phyloP scores from a whole-genome alignment of 2,888 invertebrate species.

The Hydropsyche betteni region DNA sequence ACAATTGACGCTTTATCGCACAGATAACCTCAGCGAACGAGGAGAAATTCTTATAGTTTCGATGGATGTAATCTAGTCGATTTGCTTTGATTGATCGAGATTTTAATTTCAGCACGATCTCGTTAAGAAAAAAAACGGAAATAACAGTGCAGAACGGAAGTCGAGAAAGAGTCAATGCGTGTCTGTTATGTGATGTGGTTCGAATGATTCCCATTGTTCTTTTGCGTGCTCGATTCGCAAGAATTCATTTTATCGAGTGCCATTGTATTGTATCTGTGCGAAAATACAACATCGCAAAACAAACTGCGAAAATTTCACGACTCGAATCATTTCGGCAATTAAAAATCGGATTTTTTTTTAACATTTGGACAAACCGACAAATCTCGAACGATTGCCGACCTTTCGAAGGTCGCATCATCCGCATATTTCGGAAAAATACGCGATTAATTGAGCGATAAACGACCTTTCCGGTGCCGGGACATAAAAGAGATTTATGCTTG shows the following conservation, averaged over 20 bases:
- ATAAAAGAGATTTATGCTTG: neutral
- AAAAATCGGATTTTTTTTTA: too few species aligned
- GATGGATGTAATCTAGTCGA: too few species aligned
- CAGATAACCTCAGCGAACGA: too few species aligned
- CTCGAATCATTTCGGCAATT: too few species aligned
- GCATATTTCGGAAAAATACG: too few species aligned
- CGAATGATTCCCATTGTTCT: slow-evolving; percentile 24
- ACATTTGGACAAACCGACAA: too few species aligned
- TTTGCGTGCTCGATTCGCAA: slow-evolving; percentile 11
- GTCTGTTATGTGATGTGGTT: slow-evolving; percentile 2
- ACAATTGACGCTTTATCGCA: too few species aligned
- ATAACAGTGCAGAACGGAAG: slow-evolving; percentile 11
- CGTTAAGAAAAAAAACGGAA: slow-evolving; percentile 12
- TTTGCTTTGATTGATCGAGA: neutral
- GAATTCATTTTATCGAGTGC: neutral
- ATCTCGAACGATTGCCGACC: too few species aligned
- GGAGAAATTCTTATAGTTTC: too few species aligned
- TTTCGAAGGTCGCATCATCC: too few species aligned
- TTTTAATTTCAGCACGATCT: neutral
- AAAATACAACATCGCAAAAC: neutral
- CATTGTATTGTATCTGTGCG: slow-evolving; percentile 12
- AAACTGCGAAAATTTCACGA: neutral
- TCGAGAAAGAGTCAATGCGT: neutral
- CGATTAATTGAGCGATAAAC: too few species aligned
- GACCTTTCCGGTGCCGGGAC: too few species aligned